Percentiles rank a stretch among this genome's conserved stretches.
These are phyloP conservation scores for Caretta caretta DNA, from an alignment of 2,113 vertebrate species.

Conservation along the genomic window DNA sequence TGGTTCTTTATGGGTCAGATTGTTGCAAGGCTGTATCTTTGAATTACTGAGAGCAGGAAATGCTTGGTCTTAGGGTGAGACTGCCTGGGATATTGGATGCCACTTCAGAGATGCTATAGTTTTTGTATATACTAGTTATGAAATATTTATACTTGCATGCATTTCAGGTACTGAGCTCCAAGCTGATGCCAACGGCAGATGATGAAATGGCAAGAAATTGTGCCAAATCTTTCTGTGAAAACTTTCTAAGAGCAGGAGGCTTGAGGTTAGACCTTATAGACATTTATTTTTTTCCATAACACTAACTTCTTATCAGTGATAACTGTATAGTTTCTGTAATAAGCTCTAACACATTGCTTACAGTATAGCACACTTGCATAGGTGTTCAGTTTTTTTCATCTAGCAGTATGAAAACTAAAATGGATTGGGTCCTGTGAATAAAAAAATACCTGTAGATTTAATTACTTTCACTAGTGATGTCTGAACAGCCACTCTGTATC, in stretches of 20 bases:
- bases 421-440: background rate
- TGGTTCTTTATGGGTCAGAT: background rate
- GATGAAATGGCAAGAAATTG: slow-evolving; percentile 99
- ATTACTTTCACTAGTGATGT: background rate
- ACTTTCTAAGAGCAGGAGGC: slow-evolving; percentile 97
- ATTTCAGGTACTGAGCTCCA: slow-evolving; percentile 96
- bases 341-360: background rate
- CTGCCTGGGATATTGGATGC: background rate
- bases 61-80: background rate
- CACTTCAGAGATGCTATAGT: background rate
- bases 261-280: slow-evolving; percentile 86
- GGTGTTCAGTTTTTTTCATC: background rate
- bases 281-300: background rate
- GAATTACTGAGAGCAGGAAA: background rate
- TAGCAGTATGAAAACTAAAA: background rate
- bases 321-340: background rate
- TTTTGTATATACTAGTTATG: background rate
- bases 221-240: slow-evolving; percentile 99
- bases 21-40: background rate
- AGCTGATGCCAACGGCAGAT: slow-evolving; percentile 98
- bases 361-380: background rate
- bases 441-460: background rate
- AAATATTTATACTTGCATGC: slow-evolving; percentile 11
- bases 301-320: background rate
- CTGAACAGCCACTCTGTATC: background rate